phyloP scores from a whole-genome alignment of 2,113 vertebrate species.

The Acinonyx jubatus region DNA sequence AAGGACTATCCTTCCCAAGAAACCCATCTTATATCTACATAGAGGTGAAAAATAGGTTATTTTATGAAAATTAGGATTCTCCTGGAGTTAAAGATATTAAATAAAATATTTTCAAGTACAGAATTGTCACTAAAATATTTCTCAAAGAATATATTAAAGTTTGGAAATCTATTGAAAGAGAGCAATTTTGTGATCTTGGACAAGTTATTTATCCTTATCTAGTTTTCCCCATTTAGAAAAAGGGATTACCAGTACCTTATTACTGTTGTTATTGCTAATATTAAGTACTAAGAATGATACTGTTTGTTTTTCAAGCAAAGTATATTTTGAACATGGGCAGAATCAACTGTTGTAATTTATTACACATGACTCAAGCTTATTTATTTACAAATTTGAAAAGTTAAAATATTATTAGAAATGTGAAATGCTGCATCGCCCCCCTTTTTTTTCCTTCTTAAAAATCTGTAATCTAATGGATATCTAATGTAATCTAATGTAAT shows the following conservation, averaged over 20 bases:
- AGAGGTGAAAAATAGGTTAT: neutral
- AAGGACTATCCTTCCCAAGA: neutral
- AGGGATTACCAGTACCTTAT: neutral
- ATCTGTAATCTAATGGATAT: neutral
- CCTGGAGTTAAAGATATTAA: neutral
- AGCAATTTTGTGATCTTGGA: neutral
- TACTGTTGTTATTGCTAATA: neutral
- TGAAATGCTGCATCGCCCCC: neutral
- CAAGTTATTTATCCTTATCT: neutral
- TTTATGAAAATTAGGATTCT: neutral
- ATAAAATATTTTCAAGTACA: slow-evolving; percentile 11
- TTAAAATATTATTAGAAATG: neutral
- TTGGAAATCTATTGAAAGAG: neutral
- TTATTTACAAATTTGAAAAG: slow-evolving; percentile 33
- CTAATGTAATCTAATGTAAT: too few species aligned
- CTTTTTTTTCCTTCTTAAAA: neutral
- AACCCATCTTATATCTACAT: neutral
- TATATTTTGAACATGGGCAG: neutral
- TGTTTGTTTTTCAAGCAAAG: slow-evolving; percentile 28
- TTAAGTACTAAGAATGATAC: neutral
- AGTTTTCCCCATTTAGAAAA: slow-evolving; percentile 4
- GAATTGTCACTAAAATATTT: slow-evolving; percentile 42
- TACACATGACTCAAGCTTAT: neutral
- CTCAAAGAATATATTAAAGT: neutral
- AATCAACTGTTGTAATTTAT: slow-evolving; percentile 32